Evolutionary conservation across 2,888 invertebrate species (phyloP), one percentile per base, ranked within the genome.

Genomic region (Eulithis prunata): DNA sequence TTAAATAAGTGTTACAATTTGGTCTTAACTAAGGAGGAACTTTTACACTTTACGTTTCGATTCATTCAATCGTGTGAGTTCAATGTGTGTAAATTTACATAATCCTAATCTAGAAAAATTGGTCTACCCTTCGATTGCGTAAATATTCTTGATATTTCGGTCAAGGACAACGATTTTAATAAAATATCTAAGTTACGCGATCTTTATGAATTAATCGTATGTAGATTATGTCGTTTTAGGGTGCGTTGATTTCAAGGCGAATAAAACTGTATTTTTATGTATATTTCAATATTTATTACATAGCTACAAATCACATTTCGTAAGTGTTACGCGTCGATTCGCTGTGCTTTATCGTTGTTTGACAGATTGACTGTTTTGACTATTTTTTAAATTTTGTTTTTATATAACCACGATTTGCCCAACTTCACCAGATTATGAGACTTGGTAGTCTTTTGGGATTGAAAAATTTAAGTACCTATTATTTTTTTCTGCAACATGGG

Each of bases 201-300:
- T 56, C 56, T 54, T 52, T 28, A 41, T 1, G 21, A 21, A 21
- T 53, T 57, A 56, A 67, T 66, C 51, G 52, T 60, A 63, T 67
- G 58, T 53, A 43, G 28, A 63, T 47, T 46, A n/a, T 61, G 32
- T 43, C 41, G 53, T 56, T 58, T 47, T 36, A 55, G 62, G 66
- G 58, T 62, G 62, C 58, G 62, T 45, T n/a, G 21, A 36, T 41
- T 62, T 59, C 66, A 62, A 66, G 62, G 66, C 55, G 51, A 66
- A 53, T 59, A 55, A 54, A 36, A 54, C 14, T 7, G 7, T 21
- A 38, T 57, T 45, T 43, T 43, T 53, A 32, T 45, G 47, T 53
- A 58, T 63, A 63, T 55, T 43, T 63, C 12, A 63, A 64, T 58
- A 54, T 47, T 54, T 41, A 54, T 43, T 14, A 21, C 21, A 21